A percentile compares a stretch with the other conserved stretches of the same genome.
These are phyloP conservation scores for Furcifer pardalis DNA, from an alignment of 2,797 vertebrate genomes.

Conservation along the genomic window DNA sequence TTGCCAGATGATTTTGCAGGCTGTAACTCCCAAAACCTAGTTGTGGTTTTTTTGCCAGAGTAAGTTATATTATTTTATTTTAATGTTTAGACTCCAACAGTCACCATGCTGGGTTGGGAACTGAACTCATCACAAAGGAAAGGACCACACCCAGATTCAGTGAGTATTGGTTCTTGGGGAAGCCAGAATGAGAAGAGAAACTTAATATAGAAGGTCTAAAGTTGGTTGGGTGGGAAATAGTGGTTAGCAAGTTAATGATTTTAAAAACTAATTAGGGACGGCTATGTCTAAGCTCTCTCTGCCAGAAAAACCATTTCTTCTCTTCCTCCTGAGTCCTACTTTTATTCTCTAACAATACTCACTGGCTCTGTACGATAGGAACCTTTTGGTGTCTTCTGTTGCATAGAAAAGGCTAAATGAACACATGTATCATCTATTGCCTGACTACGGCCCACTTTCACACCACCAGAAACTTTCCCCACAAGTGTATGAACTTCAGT, in stretches of 20 bases:
- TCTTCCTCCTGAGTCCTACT: neutral
- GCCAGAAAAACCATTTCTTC: neutral
- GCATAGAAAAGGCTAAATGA: neutral
- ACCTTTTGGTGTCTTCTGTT: neutral
- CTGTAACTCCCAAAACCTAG: slow-evolving; percentile 46
- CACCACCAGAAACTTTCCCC: neutral
- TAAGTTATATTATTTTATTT: too few relatives aligned
- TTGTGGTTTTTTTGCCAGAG: too few relatives aligned
- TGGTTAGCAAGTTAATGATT: slow-evolving; percentile 35
- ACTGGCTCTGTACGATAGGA: too few relatives aligned
- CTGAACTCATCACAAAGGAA: too few relatives aligned
- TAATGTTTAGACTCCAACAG: too few relatives aligned
- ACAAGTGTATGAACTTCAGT: neutral
- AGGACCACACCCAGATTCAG: slow-evolving; percentile 27
- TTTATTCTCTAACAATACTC: neutral
- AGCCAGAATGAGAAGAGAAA: slow-evolving; percentile 36
- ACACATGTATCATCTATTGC: neutral
- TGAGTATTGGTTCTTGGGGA: slow-evolving; percentile 55
- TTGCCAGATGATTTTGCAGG: slow-evolving; percentile 83
- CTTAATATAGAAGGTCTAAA: slow-evolving; percentile 38
- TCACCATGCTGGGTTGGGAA: too few relatives aligned
- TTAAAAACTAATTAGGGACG: slow-evolving; percentile 18
- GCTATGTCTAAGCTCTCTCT: slow-evolving; percentile 15
- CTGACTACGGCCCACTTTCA: neutral
- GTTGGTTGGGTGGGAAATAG: slow-evolving; percentile 1